Evolutionary conservation across 2,888 invertebrate genomes (phyloP).

Genomic region (Philereme transversata): DNA sequence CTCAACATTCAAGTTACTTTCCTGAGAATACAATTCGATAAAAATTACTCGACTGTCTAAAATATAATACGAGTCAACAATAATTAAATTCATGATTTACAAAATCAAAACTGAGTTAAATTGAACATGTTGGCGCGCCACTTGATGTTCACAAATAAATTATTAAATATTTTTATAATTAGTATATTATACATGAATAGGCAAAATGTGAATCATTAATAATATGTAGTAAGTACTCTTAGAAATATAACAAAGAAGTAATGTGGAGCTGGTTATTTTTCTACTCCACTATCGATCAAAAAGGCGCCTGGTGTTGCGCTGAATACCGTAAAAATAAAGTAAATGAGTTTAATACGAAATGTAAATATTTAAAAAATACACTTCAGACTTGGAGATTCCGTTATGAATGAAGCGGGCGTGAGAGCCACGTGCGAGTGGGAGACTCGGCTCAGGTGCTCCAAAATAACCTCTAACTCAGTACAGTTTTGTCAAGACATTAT

Average conservation of each 20-base stretch:
- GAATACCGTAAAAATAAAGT: slow-evolving; percentile 41
- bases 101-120: not conserved
- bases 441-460: slow-evolving; percentile 12
- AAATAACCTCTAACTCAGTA: slow-evolving; percentile 26
- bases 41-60: too few relatives aligned
- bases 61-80: too few relatives aligned
- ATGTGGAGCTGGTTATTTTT: slow-evolving; percentile 59
- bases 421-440: slow-evolving; percentile 7
- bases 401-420: slow-evolving; percentile 32
- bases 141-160: slow-evolving; percentile 57
- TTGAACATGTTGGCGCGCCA: slow-evolving; percentile 34
- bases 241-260: slow-evolving; percentile 69
- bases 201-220: slow-evolving; percentile 80
- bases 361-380: slow-evolving; percentile 56
- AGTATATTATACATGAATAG: slow-evolving; percentile 83
- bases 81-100: not conserved
- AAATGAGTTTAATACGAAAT: slow-evolving; percentile 50
- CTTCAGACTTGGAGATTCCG: slow-evolving; percentile 62
- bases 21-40: too few relatives aligned
- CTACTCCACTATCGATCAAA: slow-evolving; percentile 55
- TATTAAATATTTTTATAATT: slow-evolving; percentile 71
- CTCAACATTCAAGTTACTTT: too few relatives aligned
- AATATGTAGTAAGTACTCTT: slow-evolving; percentile 65
- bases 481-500: slow-evolving; percentile 70
- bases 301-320: slow-evolving; percentile 20